Evolutionary conservation across 2,113 vertebrate species (phyloP).

Genomic region (Perccottus glenii): DNA sequence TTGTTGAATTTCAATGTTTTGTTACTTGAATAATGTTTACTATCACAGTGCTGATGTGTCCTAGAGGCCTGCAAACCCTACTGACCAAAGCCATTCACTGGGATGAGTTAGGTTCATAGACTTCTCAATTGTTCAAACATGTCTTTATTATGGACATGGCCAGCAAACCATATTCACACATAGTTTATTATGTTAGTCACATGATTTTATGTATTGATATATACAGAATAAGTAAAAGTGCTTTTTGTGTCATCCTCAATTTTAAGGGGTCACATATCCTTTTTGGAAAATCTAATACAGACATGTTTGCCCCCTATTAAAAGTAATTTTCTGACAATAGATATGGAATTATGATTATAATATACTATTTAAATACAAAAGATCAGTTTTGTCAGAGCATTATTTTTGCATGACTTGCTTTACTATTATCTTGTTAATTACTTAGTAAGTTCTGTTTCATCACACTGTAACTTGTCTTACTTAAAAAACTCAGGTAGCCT

Average conservation of each 20-base stretch:
- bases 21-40: not conserved
- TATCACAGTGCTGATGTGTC: not conserved
- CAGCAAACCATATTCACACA: too few species aligned
- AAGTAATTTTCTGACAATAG: not conserved
- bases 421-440: not conserved
- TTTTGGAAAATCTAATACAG: too few species aligned
- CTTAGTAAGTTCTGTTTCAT: not conserved
- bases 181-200: too few species aligned
- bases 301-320: not conserved
- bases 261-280: too few species aligned
- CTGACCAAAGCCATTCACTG: not conserved
- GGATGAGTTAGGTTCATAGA: not conserved
- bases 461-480: constrained; percentile 24
- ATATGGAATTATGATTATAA: too few species aligned
- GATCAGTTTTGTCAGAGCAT: too few species aligned
- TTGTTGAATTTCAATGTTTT: not conserved
- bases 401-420: not conserved
- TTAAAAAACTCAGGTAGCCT: constrained; percentile 60
- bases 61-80: constrained; percentile 12
- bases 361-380: too few species aligned
- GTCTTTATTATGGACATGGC: too few species aligned
- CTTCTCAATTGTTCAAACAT: not conserved
- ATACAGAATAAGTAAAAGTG: too few species aligned
- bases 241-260: too few species aligned
- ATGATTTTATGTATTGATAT: too few species aligned